A percentile compares a stretch with the other conserved stretches of the same genome.
These are phyloP conservation scores for Tokudaia muenninki DNA, from an alignment of 2,797 vertebrate species.

Conservation along the genomic window DNA sequence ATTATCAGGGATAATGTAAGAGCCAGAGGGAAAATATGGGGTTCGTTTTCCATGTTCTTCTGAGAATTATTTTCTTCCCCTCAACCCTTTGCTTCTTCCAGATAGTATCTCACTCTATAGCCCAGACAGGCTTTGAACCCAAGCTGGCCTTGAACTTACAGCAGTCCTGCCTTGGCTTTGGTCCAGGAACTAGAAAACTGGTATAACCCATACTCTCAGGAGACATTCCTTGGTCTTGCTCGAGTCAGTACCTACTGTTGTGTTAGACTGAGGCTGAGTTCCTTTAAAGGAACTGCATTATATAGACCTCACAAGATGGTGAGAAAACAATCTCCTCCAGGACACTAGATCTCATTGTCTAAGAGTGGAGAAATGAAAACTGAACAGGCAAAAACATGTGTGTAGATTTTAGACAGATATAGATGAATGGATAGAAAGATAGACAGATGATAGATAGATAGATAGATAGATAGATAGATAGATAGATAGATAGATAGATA, in stretches of 20 bases:
- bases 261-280: not conserved
- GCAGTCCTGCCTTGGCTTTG: not conserved
- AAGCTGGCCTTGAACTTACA: not conserved
- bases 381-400: not conserved
- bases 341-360: not conserved
- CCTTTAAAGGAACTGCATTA: not conserved
- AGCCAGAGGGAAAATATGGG: not conserved
- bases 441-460: not conserved
- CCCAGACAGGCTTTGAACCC: not conserved
- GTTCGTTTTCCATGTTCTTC: constrained; percentile 7
- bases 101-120: not conserved
- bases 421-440: not conserved
- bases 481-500: not conserved
- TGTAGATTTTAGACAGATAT: not conserved
- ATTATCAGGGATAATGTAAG: not conserved
- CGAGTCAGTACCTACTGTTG: not conserved
- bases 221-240: not conserved
- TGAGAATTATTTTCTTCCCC: not conserved
- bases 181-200: not conserved
- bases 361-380: not conserved
- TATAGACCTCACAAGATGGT: not conserved
- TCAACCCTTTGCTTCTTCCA: not conserved
- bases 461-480: not conserved
- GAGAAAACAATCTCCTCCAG: not conserved
- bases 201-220: not conserved